Conservation (phyloP, 1,140 invertebrate genomes). For the Drosophila busckii region DNA sequence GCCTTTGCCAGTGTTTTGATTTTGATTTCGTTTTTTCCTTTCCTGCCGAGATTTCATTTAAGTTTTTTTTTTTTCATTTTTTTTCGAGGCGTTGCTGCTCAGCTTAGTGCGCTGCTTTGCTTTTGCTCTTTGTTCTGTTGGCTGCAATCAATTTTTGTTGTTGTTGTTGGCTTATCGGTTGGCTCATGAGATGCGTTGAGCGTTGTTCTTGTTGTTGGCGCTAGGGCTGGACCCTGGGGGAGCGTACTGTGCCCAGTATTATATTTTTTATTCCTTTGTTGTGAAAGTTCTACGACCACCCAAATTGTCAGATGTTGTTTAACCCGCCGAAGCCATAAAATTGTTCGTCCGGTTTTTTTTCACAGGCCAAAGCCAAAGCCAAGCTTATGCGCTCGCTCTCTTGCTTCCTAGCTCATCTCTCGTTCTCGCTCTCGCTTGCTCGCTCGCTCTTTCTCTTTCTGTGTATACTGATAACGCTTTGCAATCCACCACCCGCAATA, state of each 20-base stretch:
- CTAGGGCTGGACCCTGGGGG: not conserved
- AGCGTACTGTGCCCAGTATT: too few species aligned
- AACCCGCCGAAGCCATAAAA: slow-evolving; percentile 26
- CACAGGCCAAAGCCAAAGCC: too few species aligned
- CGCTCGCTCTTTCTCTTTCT: too few species aligned
- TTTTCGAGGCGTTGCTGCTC: not conserved
- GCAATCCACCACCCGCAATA: too few species aligned
- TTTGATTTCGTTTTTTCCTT: slow-evolving; percentile 14
- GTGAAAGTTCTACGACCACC: slow-evolving; percentile 38
- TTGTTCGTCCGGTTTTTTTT: too few species aligned
- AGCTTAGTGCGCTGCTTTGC: slow-evolving; percentile 11
- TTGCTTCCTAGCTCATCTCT: too few species aligned
- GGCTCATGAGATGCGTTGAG: not conserved
- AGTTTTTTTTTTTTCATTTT: not conserved
- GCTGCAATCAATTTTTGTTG: slow-evolving; percentile 28
- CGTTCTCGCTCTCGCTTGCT: too few species aligned
- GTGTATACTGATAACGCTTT: too few species aligned
- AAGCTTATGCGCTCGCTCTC: too few species aligned
- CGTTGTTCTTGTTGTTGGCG: slow-evolving; percentile 4
- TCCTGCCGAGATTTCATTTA: slow-evolving; percentile 2
- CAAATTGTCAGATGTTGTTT: slow-evolving; percentile 31
- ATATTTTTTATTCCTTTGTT: slow-evolving; percentile 35
- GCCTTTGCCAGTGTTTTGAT: not conserved
- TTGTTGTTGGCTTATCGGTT: slow-evolving; percentile 13
- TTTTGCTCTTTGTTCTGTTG: slow-evolving; percentile 40